Evolutionary conservation across 2,888 invertebrate species (phyloP), one percentile per base, ranked within the genome.

Genomic region (Ptychoptera albimana): DNA sequence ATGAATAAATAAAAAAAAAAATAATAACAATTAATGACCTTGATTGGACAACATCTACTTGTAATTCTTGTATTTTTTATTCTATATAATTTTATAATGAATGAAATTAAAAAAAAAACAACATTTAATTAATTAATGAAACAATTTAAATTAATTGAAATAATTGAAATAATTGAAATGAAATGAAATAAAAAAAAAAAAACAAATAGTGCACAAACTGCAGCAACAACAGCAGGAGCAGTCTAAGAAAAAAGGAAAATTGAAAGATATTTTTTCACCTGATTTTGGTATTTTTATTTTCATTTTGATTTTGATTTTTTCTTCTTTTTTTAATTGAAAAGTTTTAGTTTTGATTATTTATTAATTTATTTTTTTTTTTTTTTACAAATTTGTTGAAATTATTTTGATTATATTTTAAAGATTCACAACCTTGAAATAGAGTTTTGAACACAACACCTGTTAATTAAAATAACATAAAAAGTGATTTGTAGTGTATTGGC

Each of bases 221-320:
- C 39, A 39, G 74, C 79, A 79, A 71, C 75, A 75, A 70, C 79
- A 79, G 68, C 79, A 80, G 69, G 79, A 80, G 69, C 71, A 72
- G 63, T 77, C 77, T 66, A 80, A 80, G 74, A 79, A 80, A 75
- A 81, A 81, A 73, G 79, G 79, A 69, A 82, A 82, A 77, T 77
- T 84, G 70, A 82, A 82, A 76, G 82, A 83, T 74, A 79, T 82
- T 72, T 82, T 83, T 74, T 78, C 82, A 65, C 77, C 82, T 67
- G 82, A 83, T 74, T 79, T 82, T 73, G 80, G 81, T 77, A 75
- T 76, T 74, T 16, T 39, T 13, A n/a, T 23, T 39, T 38, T 16
- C 23, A 45, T 30, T 34, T 34, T 46, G 46, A 45, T 13, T 39
- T 39, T 43, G 16, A 30, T 31, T 14, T 37, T 31, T 37, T 39